phyloP scores from a whole-genome alignment of 1,140 invertebrate species.

The Rhagoletis zephyria region DNA sequence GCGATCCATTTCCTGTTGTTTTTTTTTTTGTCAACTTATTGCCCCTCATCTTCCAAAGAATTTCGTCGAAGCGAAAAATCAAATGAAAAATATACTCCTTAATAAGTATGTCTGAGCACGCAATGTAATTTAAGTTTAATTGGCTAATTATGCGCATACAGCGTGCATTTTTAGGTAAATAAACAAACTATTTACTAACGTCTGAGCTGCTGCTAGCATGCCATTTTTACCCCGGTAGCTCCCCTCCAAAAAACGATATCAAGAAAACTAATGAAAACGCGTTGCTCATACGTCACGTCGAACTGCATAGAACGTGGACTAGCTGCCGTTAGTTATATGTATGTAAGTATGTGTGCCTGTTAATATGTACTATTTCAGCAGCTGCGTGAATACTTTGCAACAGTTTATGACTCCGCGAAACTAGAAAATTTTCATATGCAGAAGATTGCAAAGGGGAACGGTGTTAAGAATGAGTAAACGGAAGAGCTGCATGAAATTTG shows the following conservation, averaged over 20 bases:
- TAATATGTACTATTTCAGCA: neutral
- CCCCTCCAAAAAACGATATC: neutral
- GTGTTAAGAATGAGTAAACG: neutral
- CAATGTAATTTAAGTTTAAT: slow-evolving; percentile 60
- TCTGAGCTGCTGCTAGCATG: neutral
- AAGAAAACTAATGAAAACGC: slow-evolving; percentile 34
- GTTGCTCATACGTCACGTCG: slow-evolving; percentile 38
- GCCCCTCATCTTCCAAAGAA: neutral
- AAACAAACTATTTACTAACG: slow-evolving; percentile 52
- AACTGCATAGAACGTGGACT: neutral
- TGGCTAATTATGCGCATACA: slow-evolving; percentile 57
- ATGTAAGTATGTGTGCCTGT: neutral
- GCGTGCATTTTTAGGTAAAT: slow-evolving; percentile 38
- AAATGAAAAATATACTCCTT: slow-evolving; percentile 45
- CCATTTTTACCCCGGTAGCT: neutral
- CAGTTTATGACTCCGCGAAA: slow-evolving; percentile 40
- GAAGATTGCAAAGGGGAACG: neutral
- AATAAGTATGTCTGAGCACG: slow-evolving; percentile 60
- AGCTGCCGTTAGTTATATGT: neutral
- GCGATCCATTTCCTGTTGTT: no score
- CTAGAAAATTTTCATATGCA: slow-evolving; percentile 40
- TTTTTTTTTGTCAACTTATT: no score
- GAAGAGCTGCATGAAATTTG: neutral
- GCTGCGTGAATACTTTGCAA: slow-evolving; percentile 43
- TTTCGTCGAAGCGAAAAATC: slow-evolving; percentile 6